phyloP scores from a whole-genome alignment of 2,113 vertebrate species.

The Oenanthe melanoleuca region DNA sequence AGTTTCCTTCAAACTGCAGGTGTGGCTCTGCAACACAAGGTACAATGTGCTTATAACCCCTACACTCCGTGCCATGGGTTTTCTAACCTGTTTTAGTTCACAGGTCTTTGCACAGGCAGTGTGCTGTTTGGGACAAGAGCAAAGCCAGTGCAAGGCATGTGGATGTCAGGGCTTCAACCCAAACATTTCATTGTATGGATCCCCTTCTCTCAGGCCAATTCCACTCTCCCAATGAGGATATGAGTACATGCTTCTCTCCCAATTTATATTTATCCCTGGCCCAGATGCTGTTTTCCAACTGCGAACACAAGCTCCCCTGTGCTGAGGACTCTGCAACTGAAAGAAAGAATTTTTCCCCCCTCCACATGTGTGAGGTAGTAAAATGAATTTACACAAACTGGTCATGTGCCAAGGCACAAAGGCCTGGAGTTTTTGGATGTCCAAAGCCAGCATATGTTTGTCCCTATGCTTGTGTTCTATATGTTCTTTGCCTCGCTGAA shows the following conservation, averaged over 20 bases:
- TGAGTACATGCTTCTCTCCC: not conserved
- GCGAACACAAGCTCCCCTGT: not conserved
- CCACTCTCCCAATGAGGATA: not conserved
- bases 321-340: not conserved
- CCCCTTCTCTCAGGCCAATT: not conserved
- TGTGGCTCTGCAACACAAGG: not conserved
- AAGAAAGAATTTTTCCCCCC: not conserved
- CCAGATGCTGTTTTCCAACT: not conserved
- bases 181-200: not conserved
- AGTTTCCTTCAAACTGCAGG: not conserved
- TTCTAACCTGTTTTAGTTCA: not conserved
- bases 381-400: not conserved
- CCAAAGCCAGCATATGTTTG: slow-evolving; percentile 17
- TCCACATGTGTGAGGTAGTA: accelerated
- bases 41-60: not conserved
- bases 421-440: not conserved
- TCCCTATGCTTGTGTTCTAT: slow-evolving; percentile 23
- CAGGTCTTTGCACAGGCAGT: not conserved
- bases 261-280: not conserved
- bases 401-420: not conserved
- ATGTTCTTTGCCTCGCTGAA: slow-evolving; percentile 28
- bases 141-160: not conserved
- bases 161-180: not conserved
- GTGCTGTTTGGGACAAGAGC: not conserved
- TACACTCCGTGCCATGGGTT: accelerated